Conservation (phyloP, 2,888 invertebrate genomes). For the Cepaea hortensis region DNA sequence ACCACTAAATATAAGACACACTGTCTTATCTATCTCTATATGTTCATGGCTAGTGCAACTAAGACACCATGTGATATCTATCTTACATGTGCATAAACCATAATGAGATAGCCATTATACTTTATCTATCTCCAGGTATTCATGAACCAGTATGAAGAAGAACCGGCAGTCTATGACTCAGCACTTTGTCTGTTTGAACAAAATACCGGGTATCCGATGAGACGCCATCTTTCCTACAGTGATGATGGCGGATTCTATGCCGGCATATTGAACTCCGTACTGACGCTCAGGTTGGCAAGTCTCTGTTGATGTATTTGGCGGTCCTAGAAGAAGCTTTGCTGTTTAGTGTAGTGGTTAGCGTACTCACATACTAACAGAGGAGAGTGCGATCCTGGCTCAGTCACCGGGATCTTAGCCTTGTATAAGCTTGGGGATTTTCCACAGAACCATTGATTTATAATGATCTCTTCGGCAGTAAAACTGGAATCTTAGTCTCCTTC, state of each 20-base stretch:
- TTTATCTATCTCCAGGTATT: conserved; percentile 10
- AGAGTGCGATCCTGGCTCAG: no score
- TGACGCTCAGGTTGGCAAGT: conserved; percentile 32
- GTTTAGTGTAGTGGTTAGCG: no score
- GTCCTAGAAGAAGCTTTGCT: neutral
- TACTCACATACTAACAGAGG: no score
- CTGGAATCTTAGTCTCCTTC: no score
- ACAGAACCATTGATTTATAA: no score
- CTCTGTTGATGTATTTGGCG: neutral
- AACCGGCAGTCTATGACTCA: neutral
- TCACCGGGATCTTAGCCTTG: no score
- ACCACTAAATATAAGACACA: neutral
- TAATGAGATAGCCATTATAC: neutral
- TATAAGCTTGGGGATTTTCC: no score
- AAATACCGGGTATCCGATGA: conserved; percentile 23
- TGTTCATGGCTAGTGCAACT: no score
- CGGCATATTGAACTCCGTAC: conserved; percentile 25
- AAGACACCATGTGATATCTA: neutral
- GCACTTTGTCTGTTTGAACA: conserved; percentile 35
- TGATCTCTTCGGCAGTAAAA: no score
- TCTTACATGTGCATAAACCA: conserved; percentile 19
- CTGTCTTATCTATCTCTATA: neutral
- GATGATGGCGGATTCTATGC: conserved; percentile 12
- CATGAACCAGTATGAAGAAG: conserved; percentile 7
- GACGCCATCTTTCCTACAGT: conserved; percentile 21